These are phyloP conservation scores for Helostoma temminkii DNA, from an alignment of 2,797 vertebrate species.

Conservation along the genomic window DNA sequence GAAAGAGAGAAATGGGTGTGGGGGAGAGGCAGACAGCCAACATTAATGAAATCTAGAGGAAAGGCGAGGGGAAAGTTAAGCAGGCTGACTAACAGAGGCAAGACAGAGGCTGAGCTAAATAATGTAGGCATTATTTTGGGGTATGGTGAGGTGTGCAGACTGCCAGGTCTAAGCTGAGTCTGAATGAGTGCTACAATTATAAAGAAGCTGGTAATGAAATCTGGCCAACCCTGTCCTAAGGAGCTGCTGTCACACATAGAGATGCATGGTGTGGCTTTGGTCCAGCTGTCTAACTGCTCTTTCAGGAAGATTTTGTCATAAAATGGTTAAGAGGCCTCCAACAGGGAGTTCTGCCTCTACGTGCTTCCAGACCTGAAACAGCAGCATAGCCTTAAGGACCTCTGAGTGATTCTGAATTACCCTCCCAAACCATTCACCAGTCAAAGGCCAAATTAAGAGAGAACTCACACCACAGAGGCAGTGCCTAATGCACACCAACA, in stretches of 20 bases:
- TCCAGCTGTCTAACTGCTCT: slow-evolving; percentile 14
- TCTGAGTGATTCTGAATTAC: too few relatives aligned
- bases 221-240: background rate
- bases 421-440: too few relatives aligned
- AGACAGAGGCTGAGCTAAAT: slow-evolving; percentile 6
- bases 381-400: too few relatives aligned
- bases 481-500: too few relatives aligned
- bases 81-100: slow-evolving; percentile 11
- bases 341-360: background rate
- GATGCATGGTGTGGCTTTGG: background rate
- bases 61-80: slow-evolving; percentile 26
- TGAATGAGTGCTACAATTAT: slow-evolving; percentile 4
- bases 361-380: too few relatives aligned
- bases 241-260: slow-evolving; percentile 4
- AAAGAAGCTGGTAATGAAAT: slow-evolving; percentile 3
- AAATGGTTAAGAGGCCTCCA: background rate
- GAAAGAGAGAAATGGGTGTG: background rate
- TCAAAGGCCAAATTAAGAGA: too few relatives aligned
- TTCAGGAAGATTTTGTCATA: background rate
- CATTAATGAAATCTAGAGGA: slow-evolving; percentile 29
- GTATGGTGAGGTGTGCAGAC: background rate
- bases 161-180: slow-evolving; percentile 4
- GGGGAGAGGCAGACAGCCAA: slow-evolving; percentile 17
- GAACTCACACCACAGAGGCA: too few relatives aligned
- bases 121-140: slow-evolving; percentile 16